Evolutionary conservation across 2,113 vertebrate genomes (phyloP), one percentile per base, ranked within the genome.

Genomic region (Paramormyrops kingsleyae): DNA sequence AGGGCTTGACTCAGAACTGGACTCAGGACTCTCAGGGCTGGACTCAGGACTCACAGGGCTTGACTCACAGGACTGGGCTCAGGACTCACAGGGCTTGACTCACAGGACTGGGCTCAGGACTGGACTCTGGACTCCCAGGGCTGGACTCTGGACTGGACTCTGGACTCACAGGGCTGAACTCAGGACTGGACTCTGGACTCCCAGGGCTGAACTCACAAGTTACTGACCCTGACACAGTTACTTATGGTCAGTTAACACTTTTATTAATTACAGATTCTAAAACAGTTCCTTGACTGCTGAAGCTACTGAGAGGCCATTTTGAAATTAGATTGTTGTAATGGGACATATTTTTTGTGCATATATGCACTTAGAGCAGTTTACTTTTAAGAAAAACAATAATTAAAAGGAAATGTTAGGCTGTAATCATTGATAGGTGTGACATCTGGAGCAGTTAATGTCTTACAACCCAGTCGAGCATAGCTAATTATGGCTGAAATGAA

Each of bases 391-490:
- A 77, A 80, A 80, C 7, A 17, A 27, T 66, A 62, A 66, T 31
- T 70, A 80, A 15, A 35, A 80, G 17, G 5, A 24, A 10, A 44
- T n/a, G 12, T 46, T 46, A 10, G 83, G 21, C 42, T 46, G 83
- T 24, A 47, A 84, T 84, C 83, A 47, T 84, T 84, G 24, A 13
- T 84, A n/a, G 44, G 21, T 47, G 44, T 84, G 83, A 24, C 83
- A 84, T 84, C 83, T 84, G 42, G 83, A 84, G 19, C 42, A n/a
- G 83, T 84, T 44, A 47, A 84, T 47, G 35, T 84, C 83, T 84
- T 84, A n/a, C 4, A 47, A 47, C 42, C 42, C 39, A 84, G 9
- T 47, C n/a, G 10, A 84, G 21, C 83, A 39, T 46, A 47, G 10
- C 21, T 84, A 84, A 84, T 84, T 84, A 84, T 21, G 7, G 44